A percentile compares a stretch with the other conserved stretches of the same genome.
Conservation (phyloP, 2,113 vertebrate genomes). For the Picathartes gymnocephalus region DNA sequence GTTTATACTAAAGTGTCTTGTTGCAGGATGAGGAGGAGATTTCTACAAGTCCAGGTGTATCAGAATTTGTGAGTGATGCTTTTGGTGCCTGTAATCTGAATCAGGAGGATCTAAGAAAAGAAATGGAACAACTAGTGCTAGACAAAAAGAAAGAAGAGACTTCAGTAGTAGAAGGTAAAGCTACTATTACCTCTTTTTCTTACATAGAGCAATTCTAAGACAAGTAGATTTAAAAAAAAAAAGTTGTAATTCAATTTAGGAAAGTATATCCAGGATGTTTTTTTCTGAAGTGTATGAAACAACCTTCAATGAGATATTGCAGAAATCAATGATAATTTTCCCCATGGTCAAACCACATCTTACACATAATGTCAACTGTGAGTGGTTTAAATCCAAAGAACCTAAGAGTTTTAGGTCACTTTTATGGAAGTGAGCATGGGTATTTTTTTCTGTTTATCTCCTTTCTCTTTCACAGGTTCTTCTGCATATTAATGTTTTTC, state of each 20-base stretch:
- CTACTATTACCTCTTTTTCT: neutral
- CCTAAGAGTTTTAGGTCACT: neutral
- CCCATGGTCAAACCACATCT: neutral
- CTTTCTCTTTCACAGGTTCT: neutral
- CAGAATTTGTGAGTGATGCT: slow-evolving; percentile 96
- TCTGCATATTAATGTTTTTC: neutral
- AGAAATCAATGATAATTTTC: neutral
- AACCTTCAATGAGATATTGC: neutral
- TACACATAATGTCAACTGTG: neutral
- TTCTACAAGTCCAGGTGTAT: slow-evolving; percentile 92
- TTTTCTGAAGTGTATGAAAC: neutral
- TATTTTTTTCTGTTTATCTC: neutral
- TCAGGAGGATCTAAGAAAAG: slow-evolving; percentile 93
- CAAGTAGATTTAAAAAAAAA: neutral
- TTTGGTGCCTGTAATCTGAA: slow-evolving; percentile 87
- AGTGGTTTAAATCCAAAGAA: neutral
- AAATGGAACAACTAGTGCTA: slow-evolving; percentile 95
- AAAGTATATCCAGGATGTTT: neutral
- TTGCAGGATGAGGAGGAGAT: slow-evolving; percentile 90
- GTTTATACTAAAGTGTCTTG: neutral
- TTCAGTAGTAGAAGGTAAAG: slow-evolving; percentile 76
- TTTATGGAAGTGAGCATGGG: neutral
- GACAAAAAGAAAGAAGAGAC: slow-evolving; percentile 82
- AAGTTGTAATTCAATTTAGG: neutral
- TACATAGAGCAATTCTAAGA: neutral